A percentile compares a stretch with the other conserved stretches of the same genome.
Evolutionary conservation across 2,113 vertebrate species (phyloP).

Genomic region (Arothron firmamentum): DNA sequence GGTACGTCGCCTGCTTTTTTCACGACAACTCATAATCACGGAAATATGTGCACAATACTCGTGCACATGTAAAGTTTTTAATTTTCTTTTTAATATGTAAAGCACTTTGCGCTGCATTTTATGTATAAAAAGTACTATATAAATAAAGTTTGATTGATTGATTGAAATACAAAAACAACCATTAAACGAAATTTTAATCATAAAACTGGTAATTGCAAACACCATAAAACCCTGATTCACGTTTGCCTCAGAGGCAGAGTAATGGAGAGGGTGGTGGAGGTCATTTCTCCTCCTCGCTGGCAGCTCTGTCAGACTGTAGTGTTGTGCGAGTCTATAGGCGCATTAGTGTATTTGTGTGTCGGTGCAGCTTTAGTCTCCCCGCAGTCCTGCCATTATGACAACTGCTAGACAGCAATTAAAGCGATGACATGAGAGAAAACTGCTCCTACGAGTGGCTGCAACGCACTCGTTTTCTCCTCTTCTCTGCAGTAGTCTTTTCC

Average conservation of each 20-base stretch:
- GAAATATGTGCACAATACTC: too few relatives aligned
- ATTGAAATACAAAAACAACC: conserved; percentile 21
- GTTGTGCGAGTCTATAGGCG: conserved; percentile 1
- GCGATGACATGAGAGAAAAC: conserved; percentile 63
- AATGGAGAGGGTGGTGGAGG: not conserved
- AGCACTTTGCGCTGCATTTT: too few relatives aligned
- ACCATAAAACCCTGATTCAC: conserved; percentile 35
- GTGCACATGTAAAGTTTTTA: too few relatives aligned
- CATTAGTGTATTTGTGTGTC: conserved; percentile 19
- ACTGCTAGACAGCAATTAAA: conserved; percentile 70
- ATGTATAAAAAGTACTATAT: too few relatives aligned
- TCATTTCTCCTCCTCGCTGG: conserved; percentile 41
- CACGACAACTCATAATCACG: conserved; percentile 24
- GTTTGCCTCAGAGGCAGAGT: conserved; percentile 44
- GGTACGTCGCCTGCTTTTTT: not conserved
- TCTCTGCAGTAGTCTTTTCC: conserved; percentile 46
- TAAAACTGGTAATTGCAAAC: conserved; percentile 22
- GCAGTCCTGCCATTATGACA: conserved; percentile 66
- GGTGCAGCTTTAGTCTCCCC: conserved; percentile 38
- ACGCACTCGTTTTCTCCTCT: conserved; percentile 51
- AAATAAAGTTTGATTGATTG: too few relatives aligned
- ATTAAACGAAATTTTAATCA: conserved; percentile 39
- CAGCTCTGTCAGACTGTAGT: conserved; percentile 43
- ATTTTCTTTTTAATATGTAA: too few relatives aligned
- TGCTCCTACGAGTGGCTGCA: conserved; percentile 58